Percentiles rank a stretch among this genome's conserved stretches.
These are phyloP conservation scores for Aspidoscelis tigris DNA, from an alignment of 2,113 vertebrate species.

Conservation along the genomic window DNA sequence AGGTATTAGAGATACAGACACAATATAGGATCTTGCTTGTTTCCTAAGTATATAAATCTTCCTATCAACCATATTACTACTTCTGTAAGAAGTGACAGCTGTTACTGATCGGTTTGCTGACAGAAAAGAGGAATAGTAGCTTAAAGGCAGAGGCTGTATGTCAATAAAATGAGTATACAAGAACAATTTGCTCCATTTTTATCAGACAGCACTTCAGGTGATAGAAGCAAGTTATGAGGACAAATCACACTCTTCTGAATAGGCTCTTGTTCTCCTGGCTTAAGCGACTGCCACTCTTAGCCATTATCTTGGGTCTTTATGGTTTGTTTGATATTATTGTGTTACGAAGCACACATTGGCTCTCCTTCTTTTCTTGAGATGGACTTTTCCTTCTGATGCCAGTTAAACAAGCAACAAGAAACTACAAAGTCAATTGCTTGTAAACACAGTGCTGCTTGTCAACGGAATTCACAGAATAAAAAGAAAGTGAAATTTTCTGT, in stretches of 20 bases:
- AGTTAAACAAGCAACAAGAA: not conserved
- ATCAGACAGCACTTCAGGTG: slow-evolving; percentile 12
- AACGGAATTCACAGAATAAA: slow-evolving; percentile 3
- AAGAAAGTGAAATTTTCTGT: not conserved
- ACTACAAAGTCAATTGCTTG: not conserved
- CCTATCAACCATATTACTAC: not conserved
- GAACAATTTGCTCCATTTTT: not conserved
- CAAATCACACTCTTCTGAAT: not conserved
- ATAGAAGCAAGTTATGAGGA: not conserved
- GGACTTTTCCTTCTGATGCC: slow-evolving; percentile 19
- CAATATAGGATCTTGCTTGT: not conserved
- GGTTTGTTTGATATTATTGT: not conserved
- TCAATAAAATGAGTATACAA: not conserved
- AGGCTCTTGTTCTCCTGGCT: slow-evolving; percentile 9
- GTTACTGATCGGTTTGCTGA: not conserved
- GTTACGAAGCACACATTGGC: not conserved
- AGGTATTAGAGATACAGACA: not conserved
- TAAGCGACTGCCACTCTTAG: not conserved
- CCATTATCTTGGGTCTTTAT: not conserved
- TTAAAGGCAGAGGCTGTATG: not conserved
- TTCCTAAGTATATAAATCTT: not conserved
- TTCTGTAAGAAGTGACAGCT: not conserved
- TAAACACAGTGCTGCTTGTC: not conserved
- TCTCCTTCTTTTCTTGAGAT: not conserved
- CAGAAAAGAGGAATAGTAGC: not conserved